Base-by-base conservation (phyloP, 2,113 vertebrate species). In the Genyomyrus donnyi region DNA sequence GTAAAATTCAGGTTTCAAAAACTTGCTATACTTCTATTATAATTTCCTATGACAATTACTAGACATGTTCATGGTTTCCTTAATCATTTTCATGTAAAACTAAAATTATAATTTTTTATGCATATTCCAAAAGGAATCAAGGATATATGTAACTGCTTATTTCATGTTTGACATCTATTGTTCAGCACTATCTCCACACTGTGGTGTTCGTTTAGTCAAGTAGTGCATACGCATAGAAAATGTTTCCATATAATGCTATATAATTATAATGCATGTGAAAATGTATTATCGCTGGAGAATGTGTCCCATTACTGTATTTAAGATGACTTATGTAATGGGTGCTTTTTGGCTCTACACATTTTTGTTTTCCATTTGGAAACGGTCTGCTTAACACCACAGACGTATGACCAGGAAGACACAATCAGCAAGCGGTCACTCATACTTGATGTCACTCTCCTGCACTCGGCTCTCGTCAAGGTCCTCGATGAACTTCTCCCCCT, bases 401-500 rank as follows among this genome's bases (percentile, higher is more conserved):
- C 3, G 7, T 39, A 27, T 4, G n/a, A 87, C 27, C 31, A 56
- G 35, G n/a, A 10, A 21, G 31, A 56, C 27, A 31, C 13, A 42
- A 35, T 56, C 49, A 19, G 0, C 27, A 87, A 56, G 27, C 11
- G 2, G 5, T 48, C 87, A 89, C 49, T 88, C 96, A 97, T 97
- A 99, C 98, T 98, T 99, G 93, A 99, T 99, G 89, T 99, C 98
- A 88, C 97, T 98, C 94, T 99, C 98, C 94, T 97, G 97, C 90
- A 99, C 96, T 91, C 97, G 94, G 92, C 97, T 98, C 93, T 99
- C 98, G 93, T 99, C 98, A 95, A 99, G 95, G 94, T 99, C 98
- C 94, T 99, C 98, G 90, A 99, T 99, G 95, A 99, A 99, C 93
- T 98, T 99, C 92, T 99, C 98, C 66, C 98, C 98, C 95, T 99